Conservation (phyloP, 2,797 vertebrate genomes). For the Urophycis tenuis region DNA sequence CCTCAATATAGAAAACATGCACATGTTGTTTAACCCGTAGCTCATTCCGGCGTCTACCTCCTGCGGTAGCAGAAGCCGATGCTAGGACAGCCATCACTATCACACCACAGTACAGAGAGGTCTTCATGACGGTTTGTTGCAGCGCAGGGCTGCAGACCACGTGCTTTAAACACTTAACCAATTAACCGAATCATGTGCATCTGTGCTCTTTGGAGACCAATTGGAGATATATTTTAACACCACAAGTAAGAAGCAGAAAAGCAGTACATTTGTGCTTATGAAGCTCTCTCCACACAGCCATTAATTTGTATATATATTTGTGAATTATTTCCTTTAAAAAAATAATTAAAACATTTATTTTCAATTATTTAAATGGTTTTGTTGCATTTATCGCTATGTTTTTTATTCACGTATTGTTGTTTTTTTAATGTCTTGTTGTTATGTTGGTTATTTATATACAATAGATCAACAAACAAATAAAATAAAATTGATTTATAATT, state of each 20-base stretch:
- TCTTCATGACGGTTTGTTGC: conserved; percentile 37
- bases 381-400: background rate
- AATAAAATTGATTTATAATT: background rate
- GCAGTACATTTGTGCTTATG: no score
- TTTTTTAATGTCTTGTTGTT: background rate
- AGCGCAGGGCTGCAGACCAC: fast-evolving
- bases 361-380: background rate
- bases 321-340: background rate
- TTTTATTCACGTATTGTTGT: background rate
- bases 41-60: conserved; percentile 31
- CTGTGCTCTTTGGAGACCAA: conserved; percentile 29
- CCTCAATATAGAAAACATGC: background rate
- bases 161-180: conserved; percentile 26
- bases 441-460: no score
- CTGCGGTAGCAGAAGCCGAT: conserved; percentile 1
- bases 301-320: background rate
- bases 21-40: background rate
- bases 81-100: conserved; percentile 32
- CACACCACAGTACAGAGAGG: conserved; percentile 18
- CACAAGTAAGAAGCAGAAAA: no score
- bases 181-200: conserved; percentile 51
- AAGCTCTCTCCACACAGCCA: no score
- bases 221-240: no score
- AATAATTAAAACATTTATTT: background rate
- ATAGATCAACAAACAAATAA: background rate